Percentiles rank a stretch among this genome's conserved stretches.
phyloP scores from a whole-genome alignment of 2,888 invertebrate species.

The Deilephila porcellus region DNA sequence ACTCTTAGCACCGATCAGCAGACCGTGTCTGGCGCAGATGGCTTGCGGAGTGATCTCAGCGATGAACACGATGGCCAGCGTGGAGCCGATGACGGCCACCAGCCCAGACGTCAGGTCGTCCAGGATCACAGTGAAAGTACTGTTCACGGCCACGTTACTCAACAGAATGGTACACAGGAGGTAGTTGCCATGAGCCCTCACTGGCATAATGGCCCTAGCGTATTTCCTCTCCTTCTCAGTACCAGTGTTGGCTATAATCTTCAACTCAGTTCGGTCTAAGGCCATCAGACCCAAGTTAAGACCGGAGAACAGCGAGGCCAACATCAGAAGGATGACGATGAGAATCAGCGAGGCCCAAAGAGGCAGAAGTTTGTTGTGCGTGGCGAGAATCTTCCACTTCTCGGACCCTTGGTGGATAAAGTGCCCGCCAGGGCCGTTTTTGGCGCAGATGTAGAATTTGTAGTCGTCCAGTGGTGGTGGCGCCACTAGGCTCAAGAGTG shows the following conservation, averaged over 20 bases:
- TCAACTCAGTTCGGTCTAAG: conserved; percentile 96
- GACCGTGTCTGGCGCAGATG: conserved; percentile 96
- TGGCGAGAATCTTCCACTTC: conserved; percentile 86
- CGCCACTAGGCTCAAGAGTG: conserved; percentile 60
- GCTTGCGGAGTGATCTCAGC: conserved; percentile 99
- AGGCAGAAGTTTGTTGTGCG: conserved; percentile 90
- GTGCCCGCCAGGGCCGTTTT: conserved; percentile 53
- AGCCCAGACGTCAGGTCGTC: conserved; percentile 97
- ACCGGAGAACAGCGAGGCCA: conserved; percentile 98
- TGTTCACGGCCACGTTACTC: conserved; percentile 97
- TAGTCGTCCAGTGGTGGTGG: conserved; percentile 66
- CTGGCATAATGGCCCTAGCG: conserved; percentile 95
- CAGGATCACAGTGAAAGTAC: conserved; percentile 96
- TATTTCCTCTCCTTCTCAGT: conserved; percentile 92
- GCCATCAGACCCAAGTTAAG: conserved; percentile 98
- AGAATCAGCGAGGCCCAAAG: conserved; percentile 91
- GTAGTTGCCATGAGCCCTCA: conserved; percentile 96
- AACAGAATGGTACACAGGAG: conserved; percentile 92
- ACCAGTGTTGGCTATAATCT: conserved; percentile 97
- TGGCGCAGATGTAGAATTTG: conserved; percentile 74
- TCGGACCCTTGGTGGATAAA: conserved; percentile 88
- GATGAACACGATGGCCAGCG: conserved; percentile 97
- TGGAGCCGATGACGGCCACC: conserved; percentile 95
- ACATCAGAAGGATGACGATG: conserved; percentile 89
- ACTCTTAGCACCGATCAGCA: conserved; percentile 97